Evolutionary conservation across 2,113 vertebrate species (phyloP), one percentile per base, ranked within the genome.

Genomic region (Phaetusa simplex): DNA sequence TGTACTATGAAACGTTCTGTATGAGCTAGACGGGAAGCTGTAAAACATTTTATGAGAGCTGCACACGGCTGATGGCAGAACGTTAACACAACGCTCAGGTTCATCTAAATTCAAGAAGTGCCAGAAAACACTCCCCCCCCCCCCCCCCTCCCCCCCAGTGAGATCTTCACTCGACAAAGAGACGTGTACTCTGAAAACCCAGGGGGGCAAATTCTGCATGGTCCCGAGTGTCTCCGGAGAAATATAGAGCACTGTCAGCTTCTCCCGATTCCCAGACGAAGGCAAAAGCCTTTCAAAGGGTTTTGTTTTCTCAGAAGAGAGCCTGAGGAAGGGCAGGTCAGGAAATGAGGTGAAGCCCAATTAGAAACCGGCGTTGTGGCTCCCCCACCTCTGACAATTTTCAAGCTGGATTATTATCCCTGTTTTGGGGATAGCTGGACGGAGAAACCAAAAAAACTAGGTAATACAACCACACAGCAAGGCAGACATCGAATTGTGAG

Each of bases 11-110:
- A 98, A 97, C 90, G 78, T 96, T 97, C 93, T 70, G 96, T 88
- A 71, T 65, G 94, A 97, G 90, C 93, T 90, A 82, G 95, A 96
- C 26, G 16, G 98, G 98, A 98, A 98, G 79, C 96, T 78, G 70
- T 98, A 97, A 98, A 98, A 96, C 90, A 95, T 92, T 98, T 98
- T 98, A 98, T 72, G 96, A 94, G 96, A 97, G 88, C 84, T 93
- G 82, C 91, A 96, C 91, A 94, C 0, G 26, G 93, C 79, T 92
- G 97, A 97, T 92, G 94, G 98, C 69, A 93, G 95, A 96, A 95
- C 40, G 58, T 97, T 96, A 98, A 93, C 86, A 95, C 73, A 96
- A 96, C 18, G n/a, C 90, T 95, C 95, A 96, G 70, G 95, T 81
- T 96, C 93, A 96, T 97, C 97, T 95, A 93, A 90, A 96, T 79